phyloP scores from a whole-genome alignment of 2,888 invertebrate species.

The Cheilosia vernalis region DNA sequence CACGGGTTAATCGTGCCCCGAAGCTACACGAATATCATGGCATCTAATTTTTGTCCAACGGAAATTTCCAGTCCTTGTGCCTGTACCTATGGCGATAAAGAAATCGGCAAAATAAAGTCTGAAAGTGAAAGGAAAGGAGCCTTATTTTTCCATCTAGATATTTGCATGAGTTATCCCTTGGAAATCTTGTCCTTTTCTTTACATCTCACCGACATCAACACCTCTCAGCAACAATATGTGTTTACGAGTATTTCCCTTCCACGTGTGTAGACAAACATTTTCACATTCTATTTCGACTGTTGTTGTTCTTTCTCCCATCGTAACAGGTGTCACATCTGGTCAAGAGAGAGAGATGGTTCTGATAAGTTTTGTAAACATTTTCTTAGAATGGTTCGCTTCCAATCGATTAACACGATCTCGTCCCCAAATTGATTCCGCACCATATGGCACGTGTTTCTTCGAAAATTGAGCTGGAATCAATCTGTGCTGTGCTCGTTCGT shows the following conservation, averaged over 20 bases:
- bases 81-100: conserved; percentile 45
- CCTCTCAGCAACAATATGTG: conserved; percentile 9
- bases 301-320: not conserved
- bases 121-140: conserved; percentile 36
- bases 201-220: conserved; percentile 40
- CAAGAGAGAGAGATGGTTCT: not conserved
- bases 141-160: conserved; percentile 10
- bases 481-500: conserved; percentile 22
- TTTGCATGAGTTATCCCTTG: conserved; percentile 47
- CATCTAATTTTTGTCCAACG: not conserved
- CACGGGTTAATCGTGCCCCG: too few species aligned
- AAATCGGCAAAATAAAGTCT: conserved; percentile 5
- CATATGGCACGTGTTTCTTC: conserved; percentile 69
- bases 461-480: conserved; percentile 38
- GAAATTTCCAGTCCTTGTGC: conserved; percentile 20
- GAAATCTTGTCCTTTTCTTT: conserved; percentile 20
- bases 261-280: conserved; percentile 6
- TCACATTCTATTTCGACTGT: conserved; percentile 19
- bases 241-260: conserved; percentile 21
- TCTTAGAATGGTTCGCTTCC: conserved; percentile 21
- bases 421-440: conserved; percentile 50
- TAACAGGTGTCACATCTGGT: conserved; percentile 61
- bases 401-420: conserved; percentile 63
- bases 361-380: conserved; percentile 6
- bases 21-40: not conserved